Base-by-base conservation (phyloP, 2,888 invertebrate species). In the Erebia palarica region DNA sequence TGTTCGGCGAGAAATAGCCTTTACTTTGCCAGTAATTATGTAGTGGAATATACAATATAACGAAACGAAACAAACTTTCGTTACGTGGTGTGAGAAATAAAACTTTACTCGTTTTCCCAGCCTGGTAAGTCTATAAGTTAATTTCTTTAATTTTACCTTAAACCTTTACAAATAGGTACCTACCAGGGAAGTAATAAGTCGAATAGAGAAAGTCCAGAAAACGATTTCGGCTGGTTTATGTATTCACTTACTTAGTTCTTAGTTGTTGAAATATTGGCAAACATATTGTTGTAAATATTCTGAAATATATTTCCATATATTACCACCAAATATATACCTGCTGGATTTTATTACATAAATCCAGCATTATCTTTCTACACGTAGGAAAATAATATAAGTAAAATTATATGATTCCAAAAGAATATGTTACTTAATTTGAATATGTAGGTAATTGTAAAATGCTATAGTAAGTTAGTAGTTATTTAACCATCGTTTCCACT, bases 41-140 rank as follows among this genome's bases (percentile, higher is more conserved):
- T 63, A 21, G 21, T 49, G 9, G 42, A 42, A 3, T 49, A 18
- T 61, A 47, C 13, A 21, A 44, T 8, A 16, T 18, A 44, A 13
- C 16, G 1, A 61, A 63, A 8, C 49, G 47, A 63, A 63, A 42
- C 21, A 0, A 63, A 47, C 63, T 49, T 21, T 49, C 21, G 18
- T 63, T 47, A 60, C 60, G 60, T 21, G 49, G 47, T 49, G 8
- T 14, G 21, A 13, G 21, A 63, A 49, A 58, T 58, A 13, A 1
- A 14, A 14, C 7, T 21, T 21, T 9, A 47, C 14, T 60, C 16
- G 4, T 18, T 47, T 58, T 18, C 18, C 3, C 44, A 21, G 18
- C 18, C 18, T 47, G 63, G 63, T 63, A 63, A 63, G 47, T 21
- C 9, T n/a, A n/a, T n/a, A n/a, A n/a, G 7, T n/a, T 44, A 44